phyloP scores from a whole-genome alignment of 2,888 invertebrate species.

The Hybos culiciformis region DNA sequence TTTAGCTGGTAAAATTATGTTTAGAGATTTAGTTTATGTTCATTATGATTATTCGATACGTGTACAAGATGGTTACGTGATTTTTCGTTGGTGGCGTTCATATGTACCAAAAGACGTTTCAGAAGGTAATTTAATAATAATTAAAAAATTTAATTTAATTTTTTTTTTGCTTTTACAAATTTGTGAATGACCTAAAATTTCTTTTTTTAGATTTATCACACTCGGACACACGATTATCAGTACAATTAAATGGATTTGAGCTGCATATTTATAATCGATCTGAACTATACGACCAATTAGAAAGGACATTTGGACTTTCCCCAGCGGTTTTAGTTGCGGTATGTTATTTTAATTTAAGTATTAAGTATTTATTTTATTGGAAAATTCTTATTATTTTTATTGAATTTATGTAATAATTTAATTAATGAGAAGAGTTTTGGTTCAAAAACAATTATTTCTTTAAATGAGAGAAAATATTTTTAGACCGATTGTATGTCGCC shows the following conservation, averaged over 20 bases:
- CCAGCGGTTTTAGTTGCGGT: conserved; percentile 52
- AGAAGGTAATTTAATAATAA: conserved; percentile 51
- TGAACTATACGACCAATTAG: conserved; percentile 70
- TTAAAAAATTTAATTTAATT: background rate
- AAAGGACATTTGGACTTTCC: conserved; percentile 75
- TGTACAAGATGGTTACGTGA: conserved; percentile 91
- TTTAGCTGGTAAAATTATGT: conserved; percentile 97
- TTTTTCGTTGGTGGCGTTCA: conserved; percentile 96
- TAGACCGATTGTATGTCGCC: conserved; percentile 41
- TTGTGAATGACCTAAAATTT: background rate
- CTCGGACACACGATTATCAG: conserved; percentile 80
- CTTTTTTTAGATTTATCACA: conserved; percentile 72
- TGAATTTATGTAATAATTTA: background rate
- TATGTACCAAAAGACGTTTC: conserved; percentile 90
- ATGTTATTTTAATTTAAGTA: too few species aligned
- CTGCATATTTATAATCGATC: conserved; percentile 91
- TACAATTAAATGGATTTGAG: conserved; percentile 88
- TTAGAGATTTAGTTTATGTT: conserved; percentile 86
- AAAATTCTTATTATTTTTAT: too few species aligned
- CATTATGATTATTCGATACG: conserved; percentile 86
- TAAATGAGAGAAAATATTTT: too few species aligned
- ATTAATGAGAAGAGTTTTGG: background rate
- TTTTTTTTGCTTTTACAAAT: conserved; percentile 1
- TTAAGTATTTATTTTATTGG: too few species aligned
- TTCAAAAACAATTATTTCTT: too few species aligned